Evolutionary conservation across 2,113 vertebrate genomes (phyloP), one percentile per base, ranked within the genome.

Genomic region (Gracilinanus agilis): DNA sequence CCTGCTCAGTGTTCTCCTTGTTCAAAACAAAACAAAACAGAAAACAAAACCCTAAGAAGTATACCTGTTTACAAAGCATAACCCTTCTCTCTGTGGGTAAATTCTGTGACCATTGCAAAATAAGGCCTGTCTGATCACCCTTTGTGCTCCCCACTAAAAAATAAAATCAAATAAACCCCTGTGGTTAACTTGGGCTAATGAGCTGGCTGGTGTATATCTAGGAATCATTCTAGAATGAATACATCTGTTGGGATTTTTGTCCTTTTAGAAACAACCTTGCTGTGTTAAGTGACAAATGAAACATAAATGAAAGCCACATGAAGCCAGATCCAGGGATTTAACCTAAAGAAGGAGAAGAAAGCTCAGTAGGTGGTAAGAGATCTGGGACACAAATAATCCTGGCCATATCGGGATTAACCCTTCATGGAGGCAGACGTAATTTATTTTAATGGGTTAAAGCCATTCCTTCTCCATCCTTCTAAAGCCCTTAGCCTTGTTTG

Each of bases 1-100:
- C 95, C 96, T 96, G 88, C 93, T 93, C 93, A 89, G 94, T 91
- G 93, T 96, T 88, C 94, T 92, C 97, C 90, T 92, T 95, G 93
- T 25, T 88, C 96, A 95, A 97, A 98, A 97, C 95, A 96, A 98
- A 98, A 97, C 95, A 97, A 97, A 96, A 96, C 23, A 61, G 34
- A 83, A 23, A 40, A 83, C 67, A 83, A 40, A 0, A 13, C 1
- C 34, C 27, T 6, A 27, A 92, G 94, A 83, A 56, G 49, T 16
- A 1, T 29, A 90, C 19, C 11, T 92, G 88, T 56, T 96, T 55
- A 90, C 67, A 95, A 91, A 95, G 55, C 90, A 88, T 40, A 89
- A 56, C 25, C 24, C 10, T 93, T 67, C 27, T 95, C 67, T 58
- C 88, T 24, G 8, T 34, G 67, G 54, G 34, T 56, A 25, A 83